Conservation (phyloP, 2,888 invertebrate species). For the Mimumesa dahlbomi region DNA sequence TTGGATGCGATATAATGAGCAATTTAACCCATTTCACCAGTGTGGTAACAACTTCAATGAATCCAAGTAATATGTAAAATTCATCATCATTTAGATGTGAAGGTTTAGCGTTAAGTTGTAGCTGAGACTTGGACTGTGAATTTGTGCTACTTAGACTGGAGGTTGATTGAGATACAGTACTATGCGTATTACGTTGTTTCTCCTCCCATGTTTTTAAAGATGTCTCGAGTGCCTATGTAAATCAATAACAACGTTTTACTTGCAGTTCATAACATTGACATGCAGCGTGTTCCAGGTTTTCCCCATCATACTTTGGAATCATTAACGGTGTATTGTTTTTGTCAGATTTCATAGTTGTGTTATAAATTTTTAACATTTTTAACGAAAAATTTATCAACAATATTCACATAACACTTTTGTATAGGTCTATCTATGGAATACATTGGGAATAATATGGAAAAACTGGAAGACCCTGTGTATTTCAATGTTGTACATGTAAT, state of each 20-base stretch:
- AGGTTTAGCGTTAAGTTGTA: constrained; percentile 81
- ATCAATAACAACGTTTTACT: no score
- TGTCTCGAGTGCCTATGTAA: constrained; percentile 88
- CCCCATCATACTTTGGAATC: no score
- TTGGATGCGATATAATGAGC: constrained; percentile 86
- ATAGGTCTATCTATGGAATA: no score
- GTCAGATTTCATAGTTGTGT: no score
- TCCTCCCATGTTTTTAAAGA: constrained; percentile 94
- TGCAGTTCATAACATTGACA: no score
- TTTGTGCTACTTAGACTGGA: constrained; percentile 69
- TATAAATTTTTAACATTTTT: not conserved
- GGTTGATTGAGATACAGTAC: constrained; percentile 75
- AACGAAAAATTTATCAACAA: no score
- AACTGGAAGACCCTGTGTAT: no score
- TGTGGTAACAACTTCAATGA: constrained; percentile 91
- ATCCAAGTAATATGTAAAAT: constrained; percentile 86
- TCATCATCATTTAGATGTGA: constrained; percentile 85
- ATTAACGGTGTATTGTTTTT: no score
- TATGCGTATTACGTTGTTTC: constrained; percentile 84
- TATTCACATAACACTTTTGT: no score
- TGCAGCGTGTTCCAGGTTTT: no score
- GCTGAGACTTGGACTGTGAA: constrained; percentile 58
- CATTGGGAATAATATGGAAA: no score
- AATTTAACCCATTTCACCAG: constrained; percentile 91
- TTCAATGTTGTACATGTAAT: not conserved